Evolutionary conservation across 2,113 vertebrate species (phyloP).

Genomic region (Arothron firmamentum): DNA sequence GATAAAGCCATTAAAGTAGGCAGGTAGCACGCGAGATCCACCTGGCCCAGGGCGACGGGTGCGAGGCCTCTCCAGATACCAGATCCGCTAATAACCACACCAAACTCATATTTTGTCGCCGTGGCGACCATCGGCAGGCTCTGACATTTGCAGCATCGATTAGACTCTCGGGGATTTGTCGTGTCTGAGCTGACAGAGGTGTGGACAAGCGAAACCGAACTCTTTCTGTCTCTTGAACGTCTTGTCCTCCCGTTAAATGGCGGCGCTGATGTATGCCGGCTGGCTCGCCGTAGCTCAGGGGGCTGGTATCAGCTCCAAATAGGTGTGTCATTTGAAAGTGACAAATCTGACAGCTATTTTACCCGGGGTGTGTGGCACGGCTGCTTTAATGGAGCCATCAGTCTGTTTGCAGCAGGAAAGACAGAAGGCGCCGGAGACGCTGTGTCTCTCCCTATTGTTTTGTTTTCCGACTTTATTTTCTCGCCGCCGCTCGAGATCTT

Average conservation of each 20-base stretch:
- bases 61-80: conserved; percentile 45
- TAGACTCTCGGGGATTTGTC: conserved; percentile 61
- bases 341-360: conserved; percentile 73
- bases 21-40: conserved; percentile 13
- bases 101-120: conserved; percentile 45
- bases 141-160: conserved; percentile 73
- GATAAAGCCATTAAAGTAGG: conserved; percentile 13
- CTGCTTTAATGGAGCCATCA: conserved; percentile 66
- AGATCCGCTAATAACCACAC: conserved; percentile 60
- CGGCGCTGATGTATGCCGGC: conserved; percentile 56
- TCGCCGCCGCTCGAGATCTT: conserved; percentile 52
- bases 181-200: conserved; percentile 61
- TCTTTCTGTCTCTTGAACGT: conserved; percentile 51
- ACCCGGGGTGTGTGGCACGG: conserved; percentile 47
- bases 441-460: conserved; percentile 43
- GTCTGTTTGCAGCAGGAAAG: conserved; percentile 61
- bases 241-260: conserved; percentile 54
- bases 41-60: conserved; percentile 34
- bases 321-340: conserved; percentile 75
- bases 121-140: conserved; percentile 44
- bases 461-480: conserved; percentile 47
- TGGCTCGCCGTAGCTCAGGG: conserved; percentile 61
- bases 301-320: conserved; percentile 72
- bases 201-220: conserved; percentile 55
- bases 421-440: conserved; percentile 47